Evolutionary conservation across 2,797 vertebrate species (phyloP).

Genomic region (Tokudaia muenninki): DNA sequence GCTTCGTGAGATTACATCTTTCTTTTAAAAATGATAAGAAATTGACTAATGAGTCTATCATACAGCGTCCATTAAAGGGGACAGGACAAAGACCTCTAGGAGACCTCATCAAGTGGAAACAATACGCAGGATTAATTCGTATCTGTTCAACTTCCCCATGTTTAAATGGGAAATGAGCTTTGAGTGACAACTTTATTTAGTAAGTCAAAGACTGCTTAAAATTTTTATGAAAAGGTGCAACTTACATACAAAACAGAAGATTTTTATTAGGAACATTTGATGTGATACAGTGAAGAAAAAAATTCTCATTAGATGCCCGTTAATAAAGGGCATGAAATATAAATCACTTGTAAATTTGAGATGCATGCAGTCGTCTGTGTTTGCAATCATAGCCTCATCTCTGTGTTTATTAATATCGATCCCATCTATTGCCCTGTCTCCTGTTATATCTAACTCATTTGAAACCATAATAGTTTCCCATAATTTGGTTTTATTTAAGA

Average conservation of each 20-base stretch:
- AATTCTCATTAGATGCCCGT: constrained; percentile 85
- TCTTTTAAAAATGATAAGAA: constrained; percentile 87
- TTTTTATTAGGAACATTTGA: constrained; percentile 85
- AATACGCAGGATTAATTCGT: constrained; percentile 87
- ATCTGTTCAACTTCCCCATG: constrained; percentile 82
- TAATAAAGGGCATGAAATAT: constrained; percentile 85
- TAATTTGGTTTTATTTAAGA: constrained; percentile 77
- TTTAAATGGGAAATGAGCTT: constrained; percentile 83
- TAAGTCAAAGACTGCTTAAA: constrained; percentile 84
- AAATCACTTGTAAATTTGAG: constrained; percentile 83
- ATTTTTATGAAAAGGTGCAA: constrained; percentile 85
- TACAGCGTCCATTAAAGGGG: constrained; percentile 86
- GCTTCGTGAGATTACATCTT: constrained; percentile 83
- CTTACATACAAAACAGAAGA: constrained; percentile 77
- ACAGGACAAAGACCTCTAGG: constrained; percentile 86
- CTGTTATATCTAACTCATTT: constrained; percentile 71
- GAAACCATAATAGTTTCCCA: constrained; percentile 79
- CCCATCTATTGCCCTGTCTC: constrained; percentile 72
- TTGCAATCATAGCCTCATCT: constrained; percentile 82
- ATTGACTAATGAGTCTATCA: constrained; percentile 89
- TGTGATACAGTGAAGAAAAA: constrained; percentile 78
- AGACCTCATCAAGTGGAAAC: constrained; percentile 86
- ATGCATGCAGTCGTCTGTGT: constrained; percentile 80
- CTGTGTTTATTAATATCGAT: constrained; percentile 77
- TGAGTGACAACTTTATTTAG: constrained; percentile 90